Conservation (phyloP, 2,113 vertebrate species). For the Odocoileus hemionus region DNA sequence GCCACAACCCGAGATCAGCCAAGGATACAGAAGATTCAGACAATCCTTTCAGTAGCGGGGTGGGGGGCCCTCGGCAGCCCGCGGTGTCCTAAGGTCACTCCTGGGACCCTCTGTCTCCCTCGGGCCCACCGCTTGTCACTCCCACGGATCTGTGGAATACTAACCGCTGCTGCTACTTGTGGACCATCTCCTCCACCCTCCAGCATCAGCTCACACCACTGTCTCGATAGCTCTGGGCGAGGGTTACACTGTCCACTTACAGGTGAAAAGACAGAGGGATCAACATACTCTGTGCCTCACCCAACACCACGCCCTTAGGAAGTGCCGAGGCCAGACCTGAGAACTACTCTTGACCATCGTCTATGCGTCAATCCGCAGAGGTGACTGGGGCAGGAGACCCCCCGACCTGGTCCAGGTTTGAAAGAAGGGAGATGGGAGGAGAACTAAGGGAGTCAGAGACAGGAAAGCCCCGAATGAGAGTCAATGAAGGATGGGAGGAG, state of each 20-base stretch:
- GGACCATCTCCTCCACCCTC: neutral
- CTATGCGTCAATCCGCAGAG: neutral
- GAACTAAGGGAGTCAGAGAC: neutral
- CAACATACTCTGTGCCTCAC: too few species aligned
- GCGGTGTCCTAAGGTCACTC: neutral
- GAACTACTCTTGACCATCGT: neutral
- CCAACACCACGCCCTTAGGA: neutral
- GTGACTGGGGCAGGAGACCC: too few species aligned
- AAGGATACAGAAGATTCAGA: neutral
- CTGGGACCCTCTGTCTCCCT: neutral
- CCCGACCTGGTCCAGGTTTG: rapidly evolving
- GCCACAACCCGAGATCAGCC: rapidly evolving
- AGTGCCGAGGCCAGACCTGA: rapidly evolving
- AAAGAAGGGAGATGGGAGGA: neutral
- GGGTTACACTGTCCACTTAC: neutral
- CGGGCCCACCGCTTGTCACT: too few species aligned
- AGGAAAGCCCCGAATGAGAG: neutral
- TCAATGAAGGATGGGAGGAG: rapidly evolving
- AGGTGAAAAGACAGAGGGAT: neutral
- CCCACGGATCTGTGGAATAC: neutral
- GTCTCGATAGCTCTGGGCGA: neutral
- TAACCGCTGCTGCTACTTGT: neutral
- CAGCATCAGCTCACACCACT: neutral
- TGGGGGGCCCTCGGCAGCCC: neutral
- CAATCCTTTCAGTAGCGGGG: neutral